A percentile compares a stretch with the other conserved stretches of the same genome.
These are phyloP conservation scores for Drusus annulatus DNA, from an alignment of 1,140 invertebrate species.

Conservation along the genomic window DNA sequence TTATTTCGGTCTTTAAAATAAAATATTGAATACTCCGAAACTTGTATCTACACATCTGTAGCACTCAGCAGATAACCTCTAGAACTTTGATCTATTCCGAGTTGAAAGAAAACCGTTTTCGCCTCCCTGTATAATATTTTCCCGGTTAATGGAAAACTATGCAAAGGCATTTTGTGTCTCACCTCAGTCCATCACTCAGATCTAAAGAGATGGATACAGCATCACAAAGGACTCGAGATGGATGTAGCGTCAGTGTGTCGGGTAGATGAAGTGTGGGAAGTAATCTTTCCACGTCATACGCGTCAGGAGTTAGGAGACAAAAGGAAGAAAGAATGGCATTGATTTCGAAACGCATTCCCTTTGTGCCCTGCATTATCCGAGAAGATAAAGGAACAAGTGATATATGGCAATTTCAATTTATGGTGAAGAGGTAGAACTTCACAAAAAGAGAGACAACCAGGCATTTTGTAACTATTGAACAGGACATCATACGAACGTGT, in stretches of 20 bases:
- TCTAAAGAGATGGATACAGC: slow-evolving; percentile 4
- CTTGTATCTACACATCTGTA: too few species aligned
- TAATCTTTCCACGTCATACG: slow-evolving; percentile 39
- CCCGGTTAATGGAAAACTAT: too few species aligned
- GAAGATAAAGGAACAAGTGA: slow-evolving; percentile 29
- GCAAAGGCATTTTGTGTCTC: not conserved
- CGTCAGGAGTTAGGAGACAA: slow-evolving; percentile 34
- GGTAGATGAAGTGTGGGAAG: slow-evolving; percentile 27
- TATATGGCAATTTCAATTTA: slow-evolving; percentile 23
- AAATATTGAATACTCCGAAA: too few species aligned
- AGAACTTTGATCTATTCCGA: too few species aligned
- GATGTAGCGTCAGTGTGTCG: slow-evolving; percentile 11
- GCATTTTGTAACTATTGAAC: slow-evolving; percentile 11
- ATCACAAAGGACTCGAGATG: slow-evolving; percentile 36
- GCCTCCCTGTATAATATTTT: too few species aligned
- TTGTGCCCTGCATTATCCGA: slow-evolving; percentile 14
- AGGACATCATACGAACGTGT: not conserved
- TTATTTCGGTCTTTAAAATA: too few species aligned
- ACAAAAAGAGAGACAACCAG: not conserved
- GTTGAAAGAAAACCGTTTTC: too few species aligned
- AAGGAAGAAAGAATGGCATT: slow-evolving; percentile 37
- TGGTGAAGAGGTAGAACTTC: not conserved
- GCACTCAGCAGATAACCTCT: too few species aligned
- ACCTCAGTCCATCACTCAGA: slow-evolving; percentile 7
- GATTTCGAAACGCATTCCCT: slow-evolving; percentile 36